Evolutionary conservation across 2,113 vertebrate genomes (phyloP).

Genomic region (Myocastor coypus): DNA sequence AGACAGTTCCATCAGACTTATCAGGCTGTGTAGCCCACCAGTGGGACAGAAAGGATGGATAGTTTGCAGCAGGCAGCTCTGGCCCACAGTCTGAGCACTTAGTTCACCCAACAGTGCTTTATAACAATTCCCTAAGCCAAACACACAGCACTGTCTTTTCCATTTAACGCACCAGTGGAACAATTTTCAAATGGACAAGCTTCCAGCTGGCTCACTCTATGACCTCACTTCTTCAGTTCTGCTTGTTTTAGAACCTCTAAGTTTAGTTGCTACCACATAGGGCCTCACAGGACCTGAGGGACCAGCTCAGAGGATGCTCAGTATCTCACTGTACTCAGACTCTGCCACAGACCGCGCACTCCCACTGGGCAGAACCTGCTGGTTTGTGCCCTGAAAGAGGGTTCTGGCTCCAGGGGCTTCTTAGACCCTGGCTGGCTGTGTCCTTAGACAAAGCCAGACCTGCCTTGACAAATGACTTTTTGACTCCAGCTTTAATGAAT

Average conservation of each 20-base stretch:
- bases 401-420: background rate
- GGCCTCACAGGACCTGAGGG: constrained; percentile 8
- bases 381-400: constrained; percentile 57
- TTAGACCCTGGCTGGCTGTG: background rate
- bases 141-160: background rate
- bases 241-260: constrained; percentile 55
- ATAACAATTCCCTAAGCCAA: background rate
- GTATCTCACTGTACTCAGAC: background rate
- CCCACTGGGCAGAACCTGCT: constrained; percentile 27
- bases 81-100: background rate
- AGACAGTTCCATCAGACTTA: background rate
- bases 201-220: background rate
- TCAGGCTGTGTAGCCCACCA: fast-evolving
- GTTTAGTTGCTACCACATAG: background rate
- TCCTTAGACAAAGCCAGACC: background rate
- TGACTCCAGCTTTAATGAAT: background rate
- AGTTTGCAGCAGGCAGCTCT: fast-evolving
- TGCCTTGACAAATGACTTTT: background rate
- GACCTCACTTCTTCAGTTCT: background rate
- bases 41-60: background rate
- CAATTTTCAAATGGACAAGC: background rate
- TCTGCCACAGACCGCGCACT: constrained; percentile 62
- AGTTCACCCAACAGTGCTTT: background rate
- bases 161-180: background rate
- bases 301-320: background rate